Conservation (phyloP, 2,113 vertebrate genomes). For the Heterotis niloticus region DNA sequence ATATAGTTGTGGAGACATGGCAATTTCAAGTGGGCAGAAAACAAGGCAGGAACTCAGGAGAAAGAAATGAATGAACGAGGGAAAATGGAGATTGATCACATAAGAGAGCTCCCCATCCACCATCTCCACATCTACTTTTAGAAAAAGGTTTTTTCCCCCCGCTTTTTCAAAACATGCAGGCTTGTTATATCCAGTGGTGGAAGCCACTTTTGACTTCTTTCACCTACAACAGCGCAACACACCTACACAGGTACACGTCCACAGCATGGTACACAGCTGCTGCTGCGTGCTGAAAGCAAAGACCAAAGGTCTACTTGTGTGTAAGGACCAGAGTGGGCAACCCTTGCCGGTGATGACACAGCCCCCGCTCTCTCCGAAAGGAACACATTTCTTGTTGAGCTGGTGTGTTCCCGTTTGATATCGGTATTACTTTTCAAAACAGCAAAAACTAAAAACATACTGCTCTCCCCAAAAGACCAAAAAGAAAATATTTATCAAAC, state of each 20-base stretch:
- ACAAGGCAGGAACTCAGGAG: not conserved
- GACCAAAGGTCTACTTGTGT: too few species aligned
- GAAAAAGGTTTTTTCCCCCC: not conserved
- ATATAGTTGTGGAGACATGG: not conserved
- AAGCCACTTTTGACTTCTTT: not conserved
- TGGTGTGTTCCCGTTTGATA: not conserved
- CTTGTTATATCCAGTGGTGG: not conserved
- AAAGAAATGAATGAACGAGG: not conserved
- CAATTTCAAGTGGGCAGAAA: not conserved
- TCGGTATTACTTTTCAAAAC: not conserved
- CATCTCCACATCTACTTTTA: not conserved
- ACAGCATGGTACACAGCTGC: not conserved
- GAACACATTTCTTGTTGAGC: not conserved
- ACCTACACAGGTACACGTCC: not conserved
- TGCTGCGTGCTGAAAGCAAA: too few species aligned
- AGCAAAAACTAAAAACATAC: conserved; percentile 9
- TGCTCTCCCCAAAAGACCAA: conserved; percentile 5
- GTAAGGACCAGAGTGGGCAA: too few species aligned
- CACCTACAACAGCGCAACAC: not conserved
- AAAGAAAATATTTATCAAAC: conserved; percentile 15
- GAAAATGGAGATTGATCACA: not conserved
- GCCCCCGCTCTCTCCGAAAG: not conserved
- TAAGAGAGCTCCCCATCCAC: not conserved
- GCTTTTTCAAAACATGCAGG: not conserved
- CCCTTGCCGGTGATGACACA: not conserved